Evolutionary conservation across 2,113 vertebrate genomes (phyloP).

Genomic region (Halcyon senegalensis): DNA sequence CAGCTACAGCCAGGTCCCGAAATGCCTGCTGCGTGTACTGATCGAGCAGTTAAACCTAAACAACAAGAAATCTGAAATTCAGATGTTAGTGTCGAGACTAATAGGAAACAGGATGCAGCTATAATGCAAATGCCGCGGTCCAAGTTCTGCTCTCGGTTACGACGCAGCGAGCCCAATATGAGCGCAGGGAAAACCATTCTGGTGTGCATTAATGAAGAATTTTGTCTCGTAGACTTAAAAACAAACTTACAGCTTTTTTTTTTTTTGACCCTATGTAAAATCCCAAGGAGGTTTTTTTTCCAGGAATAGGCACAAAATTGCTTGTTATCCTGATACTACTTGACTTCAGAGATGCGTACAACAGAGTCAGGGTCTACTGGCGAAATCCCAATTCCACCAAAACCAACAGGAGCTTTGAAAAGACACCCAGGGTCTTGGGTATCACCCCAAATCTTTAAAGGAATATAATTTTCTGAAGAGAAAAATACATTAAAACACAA

Average conservation of each 20-base stretch:
- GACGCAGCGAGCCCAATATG: neutral
- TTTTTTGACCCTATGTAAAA: constrained; percentile 29
- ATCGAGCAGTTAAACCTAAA: neutral
- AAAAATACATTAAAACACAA: neutral
- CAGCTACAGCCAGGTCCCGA: neutral
- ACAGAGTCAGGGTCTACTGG: neutral
- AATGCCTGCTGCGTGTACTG: neutral
- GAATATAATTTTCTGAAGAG: neutral
- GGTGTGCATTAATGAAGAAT: neutral
- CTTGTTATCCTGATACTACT: neutral
- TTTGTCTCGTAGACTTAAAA: constrained; percentile 4
- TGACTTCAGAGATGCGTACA: neutral
- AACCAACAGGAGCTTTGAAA: neutral
- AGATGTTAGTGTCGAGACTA: constrained; percentile 47
- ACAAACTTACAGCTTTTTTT: neutral
- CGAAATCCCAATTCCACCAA: neutral
- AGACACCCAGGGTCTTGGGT: neutral
- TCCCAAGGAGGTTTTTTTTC: neutral
- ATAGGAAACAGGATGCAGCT: constrained; percentile 26
- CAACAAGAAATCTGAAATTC: constrained; percentile 42
- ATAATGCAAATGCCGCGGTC: neutral
- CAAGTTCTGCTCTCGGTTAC: neutral
- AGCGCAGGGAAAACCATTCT: neutral
- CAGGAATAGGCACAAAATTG: neutral
- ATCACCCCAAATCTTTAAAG: neutral